Base-by-base conservation (phyloP, 2,888 invertebrate genomes). In the Caenorhabditis drosophilae region DNA sequence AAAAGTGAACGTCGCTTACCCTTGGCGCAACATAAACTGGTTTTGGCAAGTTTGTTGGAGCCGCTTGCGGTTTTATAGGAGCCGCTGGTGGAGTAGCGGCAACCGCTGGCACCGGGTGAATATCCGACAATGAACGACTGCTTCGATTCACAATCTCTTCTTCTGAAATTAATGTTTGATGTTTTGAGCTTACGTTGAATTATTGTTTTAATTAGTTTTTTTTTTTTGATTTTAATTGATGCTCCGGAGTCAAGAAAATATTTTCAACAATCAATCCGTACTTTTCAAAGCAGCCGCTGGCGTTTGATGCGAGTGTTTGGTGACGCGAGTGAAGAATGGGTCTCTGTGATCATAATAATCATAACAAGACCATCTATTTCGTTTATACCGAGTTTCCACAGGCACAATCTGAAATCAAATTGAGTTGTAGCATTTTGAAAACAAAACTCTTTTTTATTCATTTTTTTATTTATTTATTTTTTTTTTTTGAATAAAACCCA, bases 341-440 rank as follows among this genome's bases (percentile, higher is more conserved):
- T 68, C 71, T 49, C 67, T 68, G 57, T 51, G 60, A 55, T 73
- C 72, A 51, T 78, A 78, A 59, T 63, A 76, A 60, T 78, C 78
- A 56, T 66, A 68, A 62, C 75, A 76, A 42, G 64, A 51, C 78
- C 78, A 78, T 52, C 78, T 63, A 41, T 75, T 73, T 34, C 78
- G 61, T 50, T 76, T 77, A 69, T 78, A 78, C 42, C 67, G 67
- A 48, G 73, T 73, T 52, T 78, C 78, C 35, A 78, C 71, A 15
- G 78, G 78, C 12, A 78, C 78, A 23, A 78, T 75, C 78, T 78
- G 69, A 61, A 76, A 52, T 22, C 11, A 31, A 47, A 27, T 2
- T 11, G 4, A 4, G 18, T 38, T 38, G 6, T 31, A 12, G n/a
- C n/a, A n/a, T n/a, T n/a, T n/a, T n/a, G n/a, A n/a, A n/a, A n/a